These are phyloP conservation scores for Xestia rhomboidea DNA, from an alignment of 2,888 invertebrate genomes.

Conservation along the genomic window DNA sequence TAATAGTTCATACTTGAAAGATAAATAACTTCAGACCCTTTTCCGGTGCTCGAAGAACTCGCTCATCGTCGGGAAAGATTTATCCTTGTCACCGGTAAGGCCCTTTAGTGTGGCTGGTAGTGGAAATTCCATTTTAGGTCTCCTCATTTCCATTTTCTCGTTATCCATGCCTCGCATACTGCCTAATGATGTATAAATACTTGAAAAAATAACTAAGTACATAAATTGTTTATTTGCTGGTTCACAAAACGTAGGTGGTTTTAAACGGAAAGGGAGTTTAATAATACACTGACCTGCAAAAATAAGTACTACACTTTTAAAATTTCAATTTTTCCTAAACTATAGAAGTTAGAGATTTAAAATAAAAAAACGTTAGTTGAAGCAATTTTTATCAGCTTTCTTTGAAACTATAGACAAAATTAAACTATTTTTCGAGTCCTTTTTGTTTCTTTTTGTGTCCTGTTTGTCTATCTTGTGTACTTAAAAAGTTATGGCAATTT, in stretches of 20 bases:
- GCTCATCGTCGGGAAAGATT: constrained; percentile 87
- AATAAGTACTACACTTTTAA: no score
- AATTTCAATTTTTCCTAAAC: no score
- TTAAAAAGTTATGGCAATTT: no score
- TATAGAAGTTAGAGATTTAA: no score
- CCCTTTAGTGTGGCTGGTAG: constrained; percentile 82
- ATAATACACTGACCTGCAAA: no score
- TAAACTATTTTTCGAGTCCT: no score
- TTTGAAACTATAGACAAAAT: no score
- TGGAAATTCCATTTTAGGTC: constrained; percentile 85
- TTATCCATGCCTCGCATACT: constrained; percentile 79
- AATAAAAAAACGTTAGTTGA: no score
- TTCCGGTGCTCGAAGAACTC: constrained; percentile 86
- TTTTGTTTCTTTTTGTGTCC: no score
- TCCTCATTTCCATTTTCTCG: constrained; percentile 83
- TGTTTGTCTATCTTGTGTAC: no score
- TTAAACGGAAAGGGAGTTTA: background rate
- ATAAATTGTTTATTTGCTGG: constrained; percentile 13
- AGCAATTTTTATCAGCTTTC: no score
- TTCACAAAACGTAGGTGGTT: constrained; percentile 13
- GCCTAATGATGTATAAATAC: constrained; percentile 71
- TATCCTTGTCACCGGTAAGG: constrained; percentile 78
- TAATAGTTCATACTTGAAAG: background rate
- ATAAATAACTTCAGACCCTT: constrained; percentile 72
- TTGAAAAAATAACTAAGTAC: constrained; percentile 1